phyloP scores from a whole-genome alignment of 2,797 vertebrate genomes.

The Leuciscus waleckii region DNA sequence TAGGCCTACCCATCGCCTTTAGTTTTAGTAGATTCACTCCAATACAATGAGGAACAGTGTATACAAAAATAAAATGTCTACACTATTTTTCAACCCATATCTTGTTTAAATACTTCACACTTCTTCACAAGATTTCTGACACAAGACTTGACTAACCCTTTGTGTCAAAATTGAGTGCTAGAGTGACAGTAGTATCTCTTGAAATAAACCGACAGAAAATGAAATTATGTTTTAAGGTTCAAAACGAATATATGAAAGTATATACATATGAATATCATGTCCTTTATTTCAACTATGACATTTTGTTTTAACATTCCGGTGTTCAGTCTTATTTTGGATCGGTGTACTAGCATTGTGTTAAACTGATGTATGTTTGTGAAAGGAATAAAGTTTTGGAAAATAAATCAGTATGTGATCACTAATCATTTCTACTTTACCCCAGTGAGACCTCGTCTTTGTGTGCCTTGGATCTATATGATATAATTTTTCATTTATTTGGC shows the following conservation, averaged over 20 bases:
- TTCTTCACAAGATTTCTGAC: constrained; percentile 6
- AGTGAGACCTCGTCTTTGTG: background rate
- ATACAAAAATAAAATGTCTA: background rate
- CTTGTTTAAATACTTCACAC: background rate
- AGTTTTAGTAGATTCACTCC: background rate
- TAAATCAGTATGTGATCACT: constrained; percentile 55
- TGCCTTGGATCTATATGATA: background rate
- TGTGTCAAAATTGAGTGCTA: constrained; percentile 4
- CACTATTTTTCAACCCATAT: background rate
- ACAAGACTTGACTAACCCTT: background rate
- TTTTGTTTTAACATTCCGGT: constrained; percentile 62
- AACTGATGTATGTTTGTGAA: constrained; percentile 63
- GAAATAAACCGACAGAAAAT: background rate
- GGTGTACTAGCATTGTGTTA: constrained; percentile 60
- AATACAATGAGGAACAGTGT: background rate
- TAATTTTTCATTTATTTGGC: constrained; percentile 15
- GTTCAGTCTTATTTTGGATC: constrained; percentile 55
- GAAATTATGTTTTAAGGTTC: background rate
- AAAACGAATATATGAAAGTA: background rate
- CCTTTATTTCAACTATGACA: constrained; percentile 7
- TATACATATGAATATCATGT: background rate
- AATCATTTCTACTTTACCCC: constrained; percentile 35
- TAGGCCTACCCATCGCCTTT: background rate
- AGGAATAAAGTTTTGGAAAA: constrained; percentile 66
- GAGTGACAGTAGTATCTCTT: background rate